Evolutionary conservation across 2,888 invertebrate genomes (phyloP), one percentile per base, ranked within the genome.

Genomic region (Linyphia triangularis): DNA sequence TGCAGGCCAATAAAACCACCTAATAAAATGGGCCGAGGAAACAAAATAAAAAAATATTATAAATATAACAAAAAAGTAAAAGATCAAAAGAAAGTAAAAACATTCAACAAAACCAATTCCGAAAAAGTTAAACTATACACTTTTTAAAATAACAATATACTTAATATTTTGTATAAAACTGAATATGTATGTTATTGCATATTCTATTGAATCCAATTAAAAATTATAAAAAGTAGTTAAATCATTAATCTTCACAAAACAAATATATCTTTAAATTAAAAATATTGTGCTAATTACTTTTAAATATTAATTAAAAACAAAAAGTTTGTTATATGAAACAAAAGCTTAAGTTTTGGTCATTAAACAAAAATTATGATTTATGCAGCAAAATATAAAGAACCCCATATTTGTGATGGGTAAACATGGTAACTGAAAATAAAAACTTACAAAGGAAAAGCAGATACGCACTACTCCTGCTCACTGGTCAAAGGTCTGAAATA

Each of bases 401-500:
- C 5, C n/a, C 51, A 3, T n/a, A 70, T 43, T 37, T 37, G 19
- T 40, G 26, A 82, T 72, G 67, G 77, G 84, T 85, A 85, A 85
- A 85, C 77, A 85, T 85, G 84, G 77, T 65, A 85, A 69, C 75
- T 77, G 77, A 57, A 73, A 81, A 69, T 10, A 24, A 40, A 57
- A 85, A 85, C 84, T 85, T 85, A 85, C 84, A 57, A 83, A 83
- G 28, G 63, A 82, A 82, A 59, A 67, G 77, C 37, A 40, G 75
- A 59, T 67, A 51, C 26, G 43, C 37, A 26, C 84, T 85, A 77
- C 33, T 24, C 26, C 40, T 43, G 70, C 37, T 51, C 51, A n/a
- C 43, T 37, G 51, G 51, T 85, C 77, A 85, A 69, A 67, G 51
- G 67, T 75, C 84, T 85, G 84, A 85, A 85, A 85, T 28, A 77